Evolutionary conservation across 2,888 invertebrate genomes (phyloP).

Genomic region (Dromius quadrimaculatus): DNA sequence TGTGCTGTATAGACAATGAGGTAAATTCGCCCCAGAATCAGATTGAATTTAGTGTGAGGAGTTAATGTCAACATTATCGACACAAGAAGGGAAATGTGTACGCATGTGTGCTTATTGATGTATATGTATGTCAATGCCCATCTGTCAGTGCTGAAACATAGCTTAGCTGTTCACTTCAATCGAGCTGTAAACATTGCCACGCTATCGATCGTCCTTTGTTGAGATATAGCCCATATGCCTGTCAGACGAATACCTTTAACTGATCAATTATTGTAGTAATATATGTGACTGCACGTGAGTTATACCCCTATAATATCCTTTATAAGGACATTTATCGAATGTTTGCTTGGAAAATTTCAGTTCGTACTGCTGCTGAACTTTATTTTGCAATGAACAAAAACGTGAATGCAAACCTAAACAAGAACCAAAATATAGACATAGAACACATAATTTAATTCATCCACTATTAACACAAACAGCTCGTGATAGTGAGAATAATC

Average conservation of each 20-base stretch:
- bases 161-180: background rate
- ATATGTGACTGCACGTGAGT: background rate
- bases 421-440: no score
- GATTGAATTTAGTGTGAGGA: no score
- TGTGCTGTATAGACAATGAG: no score
- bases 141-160: constrained; percentile 24
- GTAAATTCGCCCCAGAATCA: no score
- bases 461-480: no score
- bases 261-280: background rate
- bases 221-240: background rate
- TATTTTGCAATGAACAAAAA: no score
- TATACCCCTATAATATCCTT: background rate
- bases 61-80: no score
- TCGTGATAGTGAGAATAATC: no score
- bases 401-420: no score
- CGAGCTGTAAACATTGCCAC: constrained; percentile 24
- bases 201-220: constrained; percentile 14
- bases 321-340: background rate
- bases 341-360: no score
- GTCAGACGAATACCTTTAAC: background rate
- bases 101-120: background rate
- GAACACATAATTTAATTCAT: no score
- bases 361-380: no score
- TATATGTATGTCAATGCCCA: constrained; percentile 21
- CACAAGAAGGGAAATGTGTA: background rate